Evolutionary conservation across 1,140 invertebrate species (phyloP).

Genomic region (Archivesica marissinica): DNA sequence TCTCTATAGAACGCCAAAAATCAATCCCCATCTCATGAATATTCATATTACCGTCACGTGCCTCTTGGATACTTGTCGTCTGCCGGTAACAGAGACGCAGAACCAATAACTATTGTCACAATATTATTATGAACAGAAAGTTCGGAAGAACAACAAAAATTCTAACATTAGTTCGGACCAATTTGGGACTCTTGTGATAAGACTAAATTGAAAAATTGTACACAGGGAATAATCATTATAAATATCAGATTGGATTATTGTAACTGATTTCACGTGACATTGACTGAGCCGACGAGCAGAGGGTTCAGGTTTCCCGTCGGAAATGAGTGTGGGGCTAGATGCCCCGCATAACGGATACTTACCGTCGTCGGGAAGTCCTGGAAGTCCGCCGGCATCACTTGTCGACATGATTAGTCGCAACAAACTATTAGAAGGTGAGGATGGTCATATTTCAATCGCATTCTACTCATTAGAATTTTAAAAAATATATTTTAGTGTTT

Average conservation of each 20-base stretch:
- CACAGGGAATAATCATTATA: constrained; percentile 25
- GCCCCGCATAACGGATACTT: constrained; percentile 32
- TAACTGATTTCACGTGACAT: constrained; percentile 4
- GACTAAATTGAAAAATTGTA: constrained; percentile 36
- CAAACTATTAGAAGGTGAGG: constrained; percentile 72
- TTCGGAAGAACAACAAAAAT: constrained; percentile 47
- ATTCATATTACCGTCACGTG: constrained; percentile 51
- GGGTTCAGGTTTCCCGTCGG: background rate
- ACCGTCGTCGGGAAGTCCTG: constrained; percentile 55
- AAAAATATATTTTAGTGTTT: too few species aligned
- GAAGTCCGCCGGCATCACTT: constrained; percentile 61
- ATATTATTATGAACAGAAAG: constrained; percentile 59
- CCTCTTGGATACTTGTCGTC: constrained; percentile 21
- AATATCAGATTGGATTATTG: constrained; percentile 32
- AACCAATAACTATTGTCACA: constrained; percentile 58
- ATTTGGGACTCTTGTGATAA: constrained; percentile 27
- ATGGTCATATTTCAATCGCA: too few species aligned
- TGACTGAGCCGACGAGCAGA: background rate
- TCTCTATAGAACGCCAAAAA: constrained; percentile 21
- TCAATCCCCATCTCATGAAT: constrained; percentile 45
- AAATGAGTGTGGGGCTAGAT: constrained; percentile 53
- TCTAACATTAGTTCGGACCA: constrained; percentile 30
- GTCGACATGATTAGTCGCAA: constrained; percentile 72
- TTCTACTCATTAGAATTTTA: too few species aligned
- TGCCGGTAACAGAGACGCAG: constrained; percentile 48